Conservation (phyloP, 2,888 invertebrate genomes). For the Conops quadrifasciatus region DNA sequence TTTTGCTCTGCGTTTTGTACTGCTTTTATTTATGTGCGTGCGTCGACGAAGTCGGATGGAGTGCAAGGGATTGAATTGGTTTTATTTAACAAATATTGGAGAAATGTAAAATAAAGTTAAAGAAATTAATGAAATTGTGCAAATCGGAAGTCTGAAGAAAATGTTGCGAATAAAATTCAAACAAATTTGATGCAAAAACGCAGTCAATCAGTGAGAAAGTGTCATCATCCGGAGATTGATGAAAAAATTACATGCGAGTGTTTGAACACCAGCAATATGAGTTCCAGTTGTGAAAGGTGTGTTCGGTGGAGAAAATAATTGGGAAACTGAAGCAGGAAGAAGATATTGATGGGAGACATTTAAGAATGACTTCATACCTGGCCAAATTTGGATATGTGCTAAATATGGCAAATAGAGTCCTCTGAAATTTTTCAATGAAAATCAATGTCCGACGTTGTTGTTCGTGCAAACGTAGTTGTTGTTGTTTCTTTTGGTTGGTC, state of each 20-base stretch:
- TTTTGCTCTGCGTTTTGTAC: constrained; percentile 7
- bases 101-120: constrained; percentile 12
- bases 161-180: constrained; percentile 51
- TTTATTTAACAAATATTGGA: constrained; percentile 4
- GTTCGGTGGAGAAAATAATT: constrained; percentile 46
- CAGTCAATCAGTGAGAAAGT: constrained; percentile 15
- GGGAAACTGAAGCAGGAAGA: constrained; percentile 49
- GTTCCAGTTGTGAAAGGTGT: constrained; percentile 63
- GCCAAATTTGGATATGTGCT: constrained; percentile 42
- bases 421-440: constrained; percentile 22
- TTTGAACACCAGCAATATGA: constrained; percentile 49
- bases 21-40: constrained; percentile 33
- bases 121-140: constrained; percentile 42
- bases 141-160: constrained; percentile 51
- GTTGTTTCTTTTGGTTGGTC: constrained; percentile 3
- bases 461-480: constrained; percentile 8
- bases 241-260: constrained; percentile 51
- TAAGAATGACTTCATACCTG: constrained; percentile 37
- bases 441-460: constrained; percentile 27
- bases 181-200: constrained; percentile 10
- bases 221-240: constrained; percentile 27
- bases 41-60: constrained; percentile 19
- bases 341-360: constrained; percentile 40
- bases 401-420: constrained; percentile 36
- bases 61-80: constrained; percentile 25